Conservation (phyloP, 2,797 vertebrate species). For the Spondyliosoma cantharus region DNA sequence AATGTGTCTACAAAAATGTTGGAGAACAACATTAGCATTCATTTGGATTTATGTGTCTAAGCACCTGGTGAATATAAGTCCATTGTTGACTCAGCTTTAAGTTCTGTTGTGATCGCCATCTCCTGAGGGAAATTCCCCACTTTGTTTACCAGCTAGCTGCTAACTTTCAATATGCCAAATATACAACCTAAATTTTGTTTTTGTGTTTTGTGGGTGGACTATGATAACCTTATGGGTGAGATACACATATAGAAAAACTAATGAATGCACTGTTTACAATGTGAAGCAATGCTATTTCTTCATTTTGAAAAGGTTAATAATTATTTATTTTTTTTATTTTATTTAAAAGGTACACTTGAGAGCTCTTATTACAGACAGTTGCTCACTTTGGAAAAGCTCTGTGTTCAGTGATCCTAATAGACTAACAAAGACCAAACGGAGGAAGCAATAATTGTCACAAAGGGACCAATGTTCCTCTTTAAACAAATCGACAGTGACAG, state of each 20-base stretch:
- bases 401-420: conserved; percentile 51
- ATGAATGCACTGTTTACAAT: background rate
- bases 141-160: background rate
- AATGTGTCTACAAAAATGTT: too few relatives aligned
- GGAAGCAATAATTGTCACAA: conserved; percentile 59
- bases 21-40: too few relatives aligned
- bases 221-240: background rate
- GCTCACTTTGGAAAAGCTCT: background rate
- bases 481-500: conserved; percentile 79
- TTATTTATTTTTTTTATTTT: too few relatives aligned
- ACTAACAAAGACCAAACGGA: conserved; percentile 51
- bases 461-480: conserved; percentile 47
- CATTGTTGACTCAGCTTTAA: background rate
- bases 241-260: background rate
- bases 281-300: background rate
- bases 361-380: background rate
- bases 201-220: background rate
- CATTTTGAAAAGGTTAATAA: too few relatives aligned
- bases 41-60: too few relatives aligned
- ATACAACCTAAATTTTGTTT: too few relatives aligned
- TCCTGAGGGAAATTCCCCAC: background rate
- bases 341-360: too few relatives aligned
- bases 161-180: background rate
- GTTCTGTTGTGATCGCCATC: background rate
- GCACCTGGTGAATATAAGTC: background rate